A percentile compares a stretch with the other conserved stretches of the same genome.
Conservation (phyloP, 2,888 invertebrate genomes). For the Rhagium mordax region DNA sequence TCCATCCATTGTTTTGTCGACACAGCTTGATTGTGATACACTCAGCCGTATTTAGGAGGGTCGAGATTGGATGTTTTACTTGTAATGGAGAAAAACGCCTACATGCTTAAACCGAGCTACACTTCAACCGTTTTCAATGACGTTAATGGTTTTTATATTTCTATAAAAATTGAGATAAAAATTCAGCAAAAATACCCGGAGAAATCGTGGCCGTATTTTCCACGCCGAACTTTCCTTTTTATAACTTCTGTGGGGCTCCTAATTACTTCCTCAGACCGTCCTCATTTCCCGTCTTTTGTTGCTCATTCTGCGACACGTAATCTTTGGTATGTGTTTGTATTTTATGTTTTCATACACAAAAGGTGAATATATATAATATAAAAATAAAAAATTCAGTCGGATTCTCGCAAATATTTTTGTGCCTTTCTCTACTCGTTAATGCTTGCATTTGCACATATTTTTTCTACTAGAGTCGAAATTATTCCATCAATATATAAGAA, state of each 20-base stretch:
- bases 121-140: not conserved
- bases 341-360: too few relatives aligned
- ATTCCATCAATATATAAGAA: too few relatives aligned
- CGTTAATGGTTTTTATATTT: not conserved
- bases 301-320: not conserved
- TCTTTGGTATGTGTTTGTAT: not conserved
- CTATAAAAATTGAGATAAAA: not conserved
- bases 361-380: too few relatives aligned
- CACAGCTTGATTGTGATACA: conserved; percentile 26
- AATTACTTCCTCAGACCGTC: not conserved
- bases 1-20: conserved; percentile 25
- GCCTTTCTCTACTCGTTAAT: too few relatives aligned
- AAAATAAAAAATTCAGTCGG: too few relatives aligned
- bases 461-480: too few relatives aligned
- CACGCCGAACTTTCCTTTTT: not conserved
- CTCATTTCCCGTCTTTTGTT: not conserved
- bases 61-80: not conserved
- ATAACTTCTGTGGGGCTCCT: not conserved
- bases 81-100: not conserved
- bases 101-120: not conserved
- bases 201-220: not conserved
- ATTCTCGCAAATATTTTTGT: too few relatives aligned
- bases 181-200: not conserved
- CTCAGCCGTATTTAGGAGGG: not conserved
- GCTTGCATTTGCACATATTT: too few relatives aligned